These are phyloP conservation scores for Lithophane leautieri DNA, from an alignment of 2,888 invertebrate genomes.

Conservation along the genomic window DNA sequence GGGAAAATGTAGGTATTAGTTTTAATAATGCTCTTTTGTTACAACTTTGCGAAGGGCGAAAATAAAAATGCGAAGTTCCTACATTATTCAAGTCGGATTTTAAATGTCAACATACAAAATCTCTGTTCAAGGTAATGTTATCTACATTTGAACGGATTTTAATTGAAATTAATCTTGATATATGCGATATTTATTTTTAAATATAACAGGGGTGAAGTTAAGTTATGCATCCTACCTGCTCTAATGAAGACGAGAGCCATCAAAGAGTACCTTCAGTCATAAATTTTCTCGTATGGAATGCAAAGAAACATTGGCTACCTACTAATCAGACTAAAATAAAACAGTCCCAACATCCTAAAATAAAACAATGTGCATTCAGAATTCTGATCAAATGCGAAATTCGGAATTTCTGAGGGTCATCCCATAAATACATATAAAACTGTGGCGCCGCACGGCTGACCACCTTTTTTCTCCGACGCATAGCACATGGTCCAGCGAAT, in stretches of 20 bases:
- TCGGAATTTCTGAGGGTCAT: slow-evolving; percentile 54
- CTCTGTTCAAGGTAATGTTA: slow-evolving; percentile 14
- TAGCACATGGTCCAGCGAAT: slow-evolving; percentile 62
- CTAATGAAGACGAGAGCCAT: slow-evolving; percentile 43
- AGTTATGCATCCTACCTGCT: slow-evolving; percentile 21
- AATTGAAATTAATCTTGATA: slow-evolving; percentile 18
- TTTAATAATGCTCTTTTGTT: slow-evolving; percentile 26
- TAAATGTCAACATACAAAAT: slow-evolving; percentile 39
- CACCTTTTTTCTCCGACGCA: slow-evolving; percentile 63
- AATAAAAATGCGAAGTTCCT: slow-evolving; percentile 41
- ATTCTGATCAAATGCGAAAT: slow-evolving; percentile 52
- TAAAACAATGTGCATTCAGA: slow-evolving; percentile 53
- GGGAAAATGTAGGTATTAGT: slow-evolving; percentile 53
- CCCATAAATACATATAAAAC: slow-evolving; percentile 57
- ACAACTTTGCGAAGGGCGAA: slow-evolving; percentile 22
- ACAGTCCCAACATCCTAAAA: slow-evolving; percentile 50
- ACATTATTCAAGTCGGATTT: slow-evolving; percentile 20
- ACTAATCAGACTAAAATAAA: too few species aligned
- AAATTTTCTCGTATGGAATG: slow-evolving; percentile 31
- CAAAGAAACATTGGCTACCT: slow-evolving; percentile 42
- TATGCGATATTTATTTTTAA: slow-evolving; percentile 12
- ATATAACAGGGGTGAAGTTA: slow-evolving; percentile 10
- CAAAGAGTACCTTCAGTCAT: slow-evolving; percentile 11
- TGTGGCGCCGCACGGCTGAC: slow-evolving; percentile 53
- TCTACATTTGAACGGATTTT: slow-evolving; percentile 17